Evolutionary conservation across 2,888 invertebrate species (phyloP), one percentile per base, ranked within the genome.

Genomic region (Ophraella communa): DNA sequence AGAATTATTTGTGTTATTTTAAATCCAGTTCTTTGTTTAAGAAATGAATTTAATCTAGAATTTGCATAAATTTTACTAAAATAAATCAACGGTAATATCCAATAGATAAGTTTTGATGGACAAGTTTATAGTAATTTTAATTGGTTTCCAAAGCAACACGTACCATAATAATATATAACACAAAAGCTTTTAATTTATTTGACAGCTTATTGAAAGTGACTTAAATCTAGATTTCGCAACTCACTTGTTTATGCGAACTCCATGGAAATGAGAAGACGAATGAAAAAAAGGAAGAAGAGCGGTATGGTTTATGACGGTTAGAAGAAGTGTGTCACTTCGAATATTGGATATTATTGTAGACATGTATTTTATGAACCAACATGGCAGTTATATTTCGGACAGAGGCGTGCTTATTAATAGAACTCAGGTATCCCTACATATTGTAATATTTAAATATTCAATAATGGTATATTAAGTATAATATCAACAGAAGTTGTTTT

Each of bases 171-270:
- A 67, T 67, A 64, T 65, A 65, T 67, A 65, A 62, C 59, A 24
- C 4, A 58, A 51, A 30, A 45, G 64, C 35, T 17, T 17, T 64
- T 62, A 65, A 67, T 67, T 67, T 67, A 67, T 67, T 67, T 67
- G 67, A 67, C 65, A 67, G 60, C 57, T 65, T 60, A 67, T 67
- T 65, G 65, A 67, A 65, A 62, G 56, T 65, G 62, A 65, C 64
- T 61, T 57, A 60, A 67, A 65, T 67, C 67, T 63, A 63, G 60
- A 64, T 65, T 62, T 60, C 60, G 64, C 59, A 47, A 65, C 49
- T 55, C 61, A 67, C 57, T 62, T 58, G 30, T 51, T 51, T 51
- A 27, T 56, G 44, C 47, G 27, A 55, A 39, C 35, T 39, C 39
- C 17, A 27, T 17, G 49, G 24, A 51, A 51, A 51, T 47, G 23